These are phyloP conservation scores for Chymomyza fuscimana DNA, from an alignment of 2,888 invertebrate genomes.

Conservation along the genomic window DNA sequence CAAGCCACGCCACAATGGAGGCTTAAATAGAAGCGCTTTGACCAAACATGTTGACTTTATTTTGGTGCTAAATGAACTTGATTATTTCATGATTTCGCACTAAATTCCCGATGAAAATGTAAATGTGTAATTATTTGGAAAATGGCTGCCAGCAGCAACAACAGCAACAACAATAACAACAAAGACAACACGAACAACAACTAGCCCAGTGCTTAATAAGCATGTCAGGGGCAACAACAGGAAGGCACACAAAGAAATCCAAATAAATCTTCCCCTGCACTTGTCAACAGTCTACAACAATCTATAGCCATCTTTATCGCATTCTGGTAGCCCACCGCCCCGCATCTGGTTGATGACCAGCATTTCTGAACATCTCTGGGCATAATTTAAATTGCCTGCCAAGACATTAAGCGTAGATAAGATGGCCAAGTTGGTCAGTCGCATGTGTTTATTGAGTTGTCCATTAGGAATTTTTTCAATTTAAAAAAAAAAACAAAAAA, in stretches of 20 bases:
- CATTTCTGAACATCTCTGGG: background rate
- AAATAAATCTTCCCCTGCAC: slow-evolving; percentile 61
- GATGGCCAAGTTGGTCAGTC: slow-evolving; percentile 11
- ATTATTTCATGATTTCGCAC: slow-evolving; percentile 56
- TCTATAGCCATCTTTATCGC: background rate
- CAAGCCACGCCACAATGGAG: slow-evolving; percentile 5
- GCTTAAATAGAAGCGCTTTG: background rate
- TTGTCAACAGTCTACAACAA: slow-evolving; percentile 7
- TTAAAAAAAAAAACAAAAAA: background rate
- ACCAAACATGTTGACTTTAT: slow-evolving; percentile 33
- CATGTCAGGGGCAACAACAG: slow-evolving; percentile 6
- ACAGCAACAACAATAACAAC: slow-evolving; percentile 14
- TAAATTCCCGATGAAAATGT: slow-evolving; percentile 71
- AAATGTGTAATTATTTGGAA: slow-evolving; percentile 72
- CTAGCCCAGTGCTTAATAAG: background rate
- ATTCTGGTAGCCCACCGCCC: background rate
- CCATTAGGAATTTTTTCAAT: background rate
- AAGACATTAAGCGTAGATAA: slow-evolving; percentile 58
- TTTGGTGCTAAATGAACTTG: slow-evolving; percentile 49
- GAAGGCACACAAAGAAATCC: slow-evolving; percentile 22
- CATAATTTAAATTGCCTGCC: slow-evolving; percentile 64
- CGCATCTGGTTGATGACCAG: background rate
- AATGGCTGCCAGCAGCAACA: slow-evolving; percentile 43
- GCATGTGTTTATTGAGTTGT: background rate
- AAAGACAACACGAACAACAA: background rate